Percentiles rank a stretch among this genome's conserved stretches.
Conservation (phyloP, 2,113 vertebrate genomes). For the Lates calcarifer region DNA sequence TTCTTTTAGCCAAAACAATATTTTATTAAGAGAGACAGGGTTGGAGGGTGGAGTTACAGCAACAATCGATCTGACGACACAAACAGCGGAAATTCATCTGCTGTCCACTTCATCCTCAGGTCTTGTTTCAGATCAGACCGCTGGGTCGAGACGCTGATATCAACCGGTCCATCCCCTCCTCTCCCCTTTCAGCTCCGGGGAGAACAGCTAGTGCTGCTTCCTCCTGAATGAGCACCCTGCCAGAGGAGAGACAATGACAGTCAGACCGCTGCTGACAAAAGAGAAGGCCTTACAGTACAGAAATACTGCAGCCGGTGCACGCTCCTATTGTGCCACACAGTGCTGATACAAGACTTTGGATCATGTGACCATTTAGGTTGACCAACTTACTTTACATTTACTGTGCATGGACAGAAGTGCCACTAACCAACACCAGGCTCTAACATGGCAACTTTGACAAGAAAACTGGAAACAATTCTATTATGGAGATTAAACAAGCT, state of each 20-base stretch:
- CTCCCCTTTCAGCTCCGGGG: constrained; percentile 66
- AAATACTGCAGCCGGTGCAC: constrained; percentile 50
- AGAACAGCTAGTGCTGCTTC: constrained; percentile 85
- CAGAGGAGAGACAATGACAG: constrained; percentile 55
- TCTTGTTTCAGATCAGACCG: constrained; percentile 36
- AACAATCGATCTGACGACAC: constrained; percentile 37
- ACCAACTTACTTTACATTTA: not conserved
- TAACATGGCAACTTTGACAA: not conserved
- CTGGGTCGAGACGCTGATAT: constrained; percentile 66
- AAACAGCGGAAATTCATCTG: constrained; percentile 42
- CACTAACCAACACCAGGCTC: not conserved
- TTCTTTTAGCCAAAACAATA: constrained; percentile 80
- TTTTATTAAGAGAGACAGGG: constrained; percentile 83
- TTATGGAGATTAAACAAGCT: not conserved
- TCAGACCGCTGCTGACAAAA: constrained; percentile 48
- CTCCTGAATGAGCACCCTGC: constrained; percentile 87
- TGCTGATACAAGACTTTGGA: constrained; percentile 22
- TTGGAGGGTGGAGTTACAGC: constrained; percentile 79
- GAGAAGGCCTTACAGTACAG: constrained; percentile 35
- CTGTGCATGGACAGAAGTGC: not conserved
- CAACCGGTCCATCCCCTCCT: constrained; percentile 76
- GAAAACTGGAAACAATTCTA: not conserved
- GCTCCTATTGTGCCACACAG: constrained; percentile 28
- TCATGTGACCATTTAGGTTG: constrained; percentile 27
- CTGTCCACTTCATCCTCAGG: constrained; percentile 28